Evolutionary conservation across 2,888 invertebrate genomes (phyloP).

Genomic region (Horisme vitalbata): DNA sequence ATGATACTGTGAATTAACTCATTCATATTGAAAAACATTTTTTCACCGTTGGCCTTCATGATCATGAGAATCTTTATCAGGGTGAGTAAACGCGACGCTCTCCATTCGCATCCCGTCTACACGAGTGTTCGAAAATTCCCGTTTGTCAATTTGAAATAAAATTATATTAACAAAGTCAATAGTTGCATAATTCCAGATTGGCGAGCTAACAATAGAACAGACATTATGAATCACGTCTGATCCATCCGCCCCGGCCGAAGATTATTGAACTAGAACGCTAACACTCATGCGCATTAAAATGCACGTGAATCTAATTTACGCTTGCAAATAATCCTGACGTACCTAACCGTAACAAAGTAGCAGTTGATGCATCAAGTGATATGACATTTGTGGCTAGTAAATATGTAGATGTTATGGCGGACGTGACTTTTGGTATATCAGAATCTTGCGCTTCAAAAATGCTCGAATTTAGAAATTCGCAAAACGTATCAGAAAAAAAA

Average conservation of each 20-base stretch:
- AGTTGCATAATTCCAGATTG: slow-evolving; percentile 72
- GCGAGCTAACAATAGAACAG: slow-evolving; percentile 77
- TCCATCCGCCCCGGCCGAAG: slow-evolving; percentile 73
- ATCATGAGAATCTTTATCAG: too few relatives aligned
- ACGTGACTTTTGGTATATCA: slow-evolving; percentile 1
- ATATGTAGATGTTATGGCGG: slow-evolving; percentile 1
- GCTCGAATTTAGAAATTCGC: too few relatives aligned
- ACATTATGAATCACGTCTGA: slow-evolving; percentile 79
- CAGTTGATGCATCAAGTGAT: slow-evolving; percentile 75
- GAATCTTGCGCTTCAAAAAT: not conserved
- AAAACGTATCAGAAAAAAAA: too few relatives aligned
- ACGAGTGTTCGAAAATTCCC: too few relatives aligned
- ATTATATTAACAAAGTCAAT: slow-evolving; percentile 55
- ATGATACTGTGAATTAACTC: too few relatives aligned
- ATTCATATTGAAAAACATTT: too few relatives aligned
- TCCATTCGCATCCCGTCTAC: too few relatives aligned
- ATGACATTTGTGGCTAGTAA: slow-evolving; percentile 68
- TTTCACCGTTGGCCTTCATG: too few relatives aligned
- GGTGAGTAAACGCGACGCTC: too few relatives aligned
- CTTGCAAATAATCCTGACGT: slow-evolving; percentile 63
- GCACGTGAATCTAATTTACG: slow-evolving; percentile 81
- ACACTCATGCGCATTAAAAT: slow-evolving; percentile 79
- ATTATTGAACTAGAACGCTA: slow-evolving; percentile 81
- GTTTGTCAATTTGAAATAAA: too few relatives aligned
- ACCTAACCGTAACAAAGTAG: slow-evolving; percentile 74